phyloP scores from a whole-genome alignment of 2,888 invertebrate genomes.

The Xylota segnis region DNA sequence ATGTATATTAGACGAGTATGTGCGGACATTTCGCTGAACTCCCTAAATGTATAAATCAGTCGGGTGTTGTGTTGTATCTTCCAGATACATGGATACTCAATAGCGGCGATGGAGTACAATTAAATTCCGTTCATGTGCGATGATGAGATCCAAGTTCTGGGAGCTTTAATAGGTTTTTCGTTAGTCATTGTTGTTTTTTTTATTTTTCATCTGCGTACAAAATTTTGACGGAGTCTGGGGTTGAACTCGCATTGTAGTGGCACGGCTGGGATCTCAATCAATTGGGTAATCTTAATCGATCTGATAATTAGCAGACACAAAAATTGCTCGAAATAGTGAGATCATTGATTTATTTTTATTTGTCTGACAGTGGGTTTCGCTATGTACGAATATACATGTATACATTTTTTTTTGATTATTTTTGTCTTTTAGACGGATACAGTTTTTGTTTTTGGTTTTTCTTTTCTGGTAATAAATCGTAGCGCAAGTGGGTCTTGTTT shows the following conservation, averaged over 20 bases:
- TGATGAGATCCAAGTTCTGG: constrained; percentile 46
- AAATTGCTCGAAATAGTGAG: constrained; percentile 55
- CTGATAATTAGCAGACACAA: constrained; percentile 65
- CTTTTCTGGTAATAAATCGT: constrained; percentile 2
- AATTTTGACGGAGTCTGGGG: constrained; percentile 5
- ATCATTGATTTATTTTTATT: constrained; percentile 69
- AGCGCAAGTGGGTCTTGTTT: neutral
- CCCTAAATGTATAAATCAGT: constrained; percentile 47
- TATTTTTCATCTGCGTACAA: neutral
- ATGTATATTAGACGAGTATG: neutral
- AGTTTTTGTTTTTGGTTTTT: neutral
- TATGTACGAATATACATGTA: neutral
- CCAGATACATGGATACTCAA: constrained; percentile 33
- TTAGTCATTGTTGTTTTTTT: neutral
- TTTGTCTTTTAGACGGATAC: constrained; percentile 5
- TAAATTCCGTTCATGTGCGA: constrained; percentile 51
- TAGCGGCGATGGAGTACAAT: constrained; percentile 40
- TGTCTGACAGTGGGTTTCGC: constrained; percentile 11
- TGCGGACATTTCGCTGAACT: constrained; percentile 37
- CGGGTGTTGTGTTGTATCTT: constrained; percentile 29
- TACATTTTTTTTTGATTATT: neutral
- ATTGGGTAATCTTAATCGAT: constrained; percentile 66
- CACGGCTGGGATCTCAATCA: constrained; percentile 40
- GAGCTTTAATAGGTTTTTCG: constrained; percentile 36
- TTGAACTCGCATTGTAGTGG: constrained; percentile 2